Evolutionary conservation across 1,140 invertebrate species (phyloP).

Genomic region (Zaprionus kolodkinae): DNA sequence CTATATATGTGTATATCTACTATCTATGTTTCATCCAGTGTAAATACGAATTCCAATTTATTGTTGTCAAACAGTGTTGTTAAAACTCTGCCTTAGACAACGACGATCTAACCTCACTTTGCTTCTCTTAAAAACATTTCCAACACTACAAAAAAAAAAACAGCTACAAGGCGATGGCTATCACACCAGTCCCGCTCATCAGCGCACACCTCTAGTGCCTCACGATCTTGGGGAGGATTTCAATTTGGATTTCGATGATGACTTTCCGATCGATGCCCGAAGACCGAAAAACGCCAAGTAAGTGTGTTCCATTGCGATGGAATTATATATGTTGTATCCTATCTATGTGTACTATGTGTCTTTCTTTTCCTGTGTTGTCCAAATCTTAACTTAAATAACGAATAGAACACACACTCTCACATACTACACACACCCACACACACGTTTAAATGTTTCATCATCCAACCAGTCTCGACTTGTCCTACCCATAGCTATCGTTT

Average conservation of each 20-base stretch:
- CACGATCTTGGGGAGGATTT: conserved; percentile 86
- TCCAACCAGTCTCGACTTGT: conserved; percentile 1
- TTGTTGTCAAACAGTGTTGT: conserved; percentile 36
- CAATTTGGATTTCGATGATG: conserved; percentile 85
- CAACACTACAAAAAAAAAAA: conserved; percentile 15
- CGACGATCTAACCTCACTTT: conserved; percentile 4
- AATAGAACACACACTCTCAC: too few relatives aligned
- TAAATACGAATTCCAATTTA: conserved; percentile 74
- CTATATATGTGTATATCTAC: background rate
- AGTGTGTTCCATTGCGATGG: conserved; percentile 84
- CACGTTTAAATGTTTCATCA: background rate
- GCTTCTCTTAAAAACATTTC: background rate
- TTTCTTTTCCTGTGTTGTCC: conserved; percentile 15
- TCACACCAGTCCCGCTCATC: conserved; percentile 92
- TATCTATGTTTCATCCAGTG: conserved; percentile 14
- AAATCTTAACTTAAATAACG: background rate
- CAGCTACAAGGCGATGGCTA: conserved; percentile 92
- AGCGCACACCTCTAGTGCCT: conserved; percentile 87
- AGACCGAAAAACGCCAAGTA: conserved; percentile 95
- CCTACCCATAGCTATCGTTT: background rate
- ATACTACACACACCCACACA: too few relatives aligned
- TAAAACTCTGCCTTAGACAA: too few relatives aligned
- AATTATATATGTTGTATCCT: background rate
- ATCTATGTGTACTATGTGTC: conserved; percentile 14
- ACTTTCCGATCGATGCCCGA: conserved; percentile 79